Base-by-base conservation (phyloP, 37 sponge, comb jelly and placozoan genomes). In the Hormiphora californensis region DNA sequence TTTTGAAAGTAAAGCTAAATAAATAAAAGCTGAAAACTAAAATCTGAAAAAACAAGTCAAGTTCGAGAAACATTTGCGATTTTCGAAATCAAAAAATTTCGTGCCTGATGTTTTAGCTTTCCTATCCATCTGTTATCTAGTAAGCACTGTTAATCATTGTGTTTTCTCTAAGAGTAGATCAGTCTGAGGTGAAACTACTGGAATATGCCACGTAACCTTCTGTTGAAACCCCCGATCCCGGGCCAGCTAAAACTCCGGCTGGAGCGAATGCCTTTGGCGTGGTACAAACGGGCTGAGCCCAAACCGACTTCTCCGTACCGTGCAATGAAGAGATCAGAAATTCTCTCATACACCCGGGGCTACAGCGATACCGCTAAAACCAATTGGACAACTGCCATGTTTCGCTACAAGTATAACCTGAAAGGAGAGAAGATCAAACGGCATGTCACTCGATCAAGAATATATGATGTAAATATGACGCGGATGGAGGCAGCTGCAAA, bases 401-500 rank as follows among this genome's bases (percentile, higher is more conserved):
- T 34, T 38, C 67, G 67, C 34, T 65, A 65, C 67, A 65, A 65
- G 37, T 65, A 65, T 38, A 39, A 35, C 3, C 32, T 65, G 67
- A 65, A 65, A 19, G 67, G 67, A 32, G 67, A 65, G 37, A 65
- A 65, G 67, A 65, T 65, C 5, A 30, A 34, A 11, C 21, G 67
- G 17, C 67, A 65, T 17, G 37, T 65, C 17, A 25, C 19, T 1
- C 21, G 67, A 33, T 35, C 67, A 28, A 65, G 35, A 35, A 15
- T 34, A 19, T 5, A 17, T 27, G 38, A 65, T 35, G 67, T 65
- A 65, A 73, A 73, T 19, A n/a, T 43, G 7, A 73, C 81, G 27
- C 9, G 81, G 35, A 73, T 46, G 21, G 81, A 73, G 43, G 81
- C 81, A 27, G 81, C 81, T 4, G 81, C 81, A 27, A 46, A 43